Evolutionary conservation across 2,113 vertebrate genomes (phyloP), one percentile per base, ranked within the genome.

Genomic region (Orcinus orca): DNA sequence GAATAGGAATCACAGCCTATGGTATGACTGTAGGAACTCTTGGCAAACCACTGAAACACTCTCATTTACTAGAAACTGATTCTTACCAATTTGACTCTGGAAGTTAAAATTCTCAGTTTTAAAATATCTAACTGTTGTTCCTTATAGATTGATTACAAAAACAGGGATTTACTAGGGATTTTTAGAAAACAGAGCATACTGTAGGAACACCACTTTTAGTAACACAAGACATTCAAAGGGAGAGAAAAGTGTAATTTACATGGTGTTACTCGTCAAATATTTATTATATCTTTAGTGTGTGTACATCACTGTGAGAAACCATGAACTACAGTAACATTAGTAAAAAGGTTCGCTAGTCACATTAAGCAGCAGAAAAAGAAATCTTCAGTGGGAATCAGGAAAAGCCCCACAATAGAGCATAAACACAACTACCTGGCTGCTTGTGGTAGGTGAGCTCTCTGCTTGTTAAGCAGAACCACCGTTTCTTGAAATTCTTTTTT

Each of bases 371-470:
- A 79, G 77, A 26, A 58, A 58, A 80, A 26, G n/a, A 79, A 68
- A 60, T 17, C 47, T 73, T 62, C 83, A 47, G 11, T 44, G 1
- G 82, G n/a, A 79, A 90, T 17, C 21, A 91, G 53, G 73, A 65
- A 36, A 25, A 90, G 47, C 20, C 80, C 85, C 95, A 36, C 25
- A 83, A 70, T 70, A 81, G 79, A 95, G 95, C 50, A 67, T 58
- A 95, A 76, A 67, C 90, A 96, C 95, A 95, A 97, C 97, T 98
- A 99, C 99, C 99, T 99, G 99, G 99, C 50, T 99, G 99, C 94
- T 99, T 99, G 98, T 99, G 99, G 98, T 99, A 99, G 58, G 99
- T 99, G 55, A 99, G 99, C 96, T 99, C 99, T 98, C 99, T 99
- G 97, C 99, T 99, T 95, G 99, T 99, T 97, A 99, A 97, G 95